Conservation (phyloP, 2,797 vertebrate species). For the Octomys mimax region DNA sequence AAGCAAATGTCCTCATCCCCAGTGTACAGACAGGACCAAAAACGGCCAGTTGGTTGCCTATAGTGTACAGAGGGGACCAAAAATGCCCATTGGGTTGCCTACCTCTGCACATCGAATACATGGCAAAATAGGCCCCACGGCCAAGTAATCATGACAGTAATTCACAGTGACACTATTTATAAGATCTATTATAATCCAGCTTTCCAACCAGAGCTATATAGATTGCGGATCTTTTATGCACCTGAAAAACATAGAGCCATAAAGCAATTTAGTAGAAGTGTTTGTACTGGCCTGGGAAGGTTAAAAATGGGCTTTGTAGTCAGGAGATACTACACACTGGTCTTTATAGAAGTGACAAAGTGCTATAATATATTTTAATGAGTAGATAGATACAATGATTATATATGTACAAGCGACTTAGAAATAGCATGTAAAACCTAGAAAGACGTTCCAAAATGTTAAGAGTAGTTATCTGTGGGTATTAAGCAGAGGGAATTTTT, state of each 20-base stretch:
- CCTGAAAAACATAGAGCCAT: not conserved
- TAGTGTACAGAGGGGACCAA: not conserved
- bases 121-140: not conserved
- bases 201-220: not conserved
- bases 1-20: not conserved
- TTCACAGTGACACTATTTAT: not conserved
- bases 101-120: not conserved
- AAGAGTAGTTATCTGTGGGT: not conserved
- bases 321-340: not conserved
- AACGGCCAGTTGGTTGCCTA: not conserved
- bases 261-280: not conserved
- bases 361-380: not conserved
- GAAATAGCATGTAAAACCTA: not conserved
- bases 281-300: not conserved
- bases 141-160: not conserved
- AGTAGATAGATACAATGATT: not conserved
- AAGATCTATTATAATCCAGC: not conserved
- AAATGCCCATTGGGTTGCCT: not conserved
- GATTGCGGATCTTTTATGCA: not conserved
- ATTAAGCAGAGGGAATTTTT: not conserved
- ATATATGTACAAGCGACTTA: not conserved
- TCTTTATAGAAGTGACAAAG: not conserved
- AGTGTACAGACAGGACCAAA: not conserved
- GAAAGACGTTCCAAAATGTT: not conserved
- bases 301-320: not conserved